Evolutionary conservation across 2,113 vertebrate species (phyloP).

Genomic region (Neofelis nebulosa): DNA sequence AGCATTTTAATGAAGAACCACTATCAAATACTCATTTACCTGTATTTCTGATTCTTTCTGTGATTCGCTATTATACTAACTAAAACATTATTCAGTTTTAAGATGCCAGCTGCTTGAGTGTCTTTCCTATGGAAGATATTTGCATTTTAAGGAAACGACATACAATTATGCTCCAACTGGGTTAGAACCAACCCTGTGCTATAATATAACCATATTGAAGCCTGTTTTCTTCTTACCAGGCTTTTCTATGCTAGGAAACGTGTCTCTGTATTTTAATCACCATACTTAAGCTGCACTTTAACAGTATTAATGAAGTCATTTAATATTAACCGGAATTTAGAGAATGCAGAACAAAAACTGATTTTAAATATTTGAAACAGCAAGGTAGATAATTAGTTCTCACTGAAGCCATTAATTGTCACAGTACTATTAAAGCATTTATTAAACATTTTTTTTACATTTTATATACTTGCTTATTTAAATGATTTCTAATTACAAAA

Average conservation of each 20-base stretch:
- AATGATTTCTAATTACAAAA: conserved; percentile 58
- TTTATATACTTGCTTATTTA: conserved; percentile 54
- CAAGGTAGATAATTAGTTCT: conserved; percentile 46
- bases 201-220: not conserved
- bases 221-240: not conserved
- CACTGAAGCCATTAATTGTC: conserved; percentile 36
- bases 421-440: conserved; percentile 6
- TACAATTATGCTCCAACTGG: not conserved
- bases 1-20: conserved; percentile 7
- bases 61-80: not conserved
- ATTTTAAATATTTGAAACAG: conserved; percentile 58
- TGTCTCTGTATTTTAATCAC: not conserved
- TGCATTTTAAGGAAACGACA: not conserved
- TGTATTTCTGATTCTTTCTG: conserved; percentile 57
- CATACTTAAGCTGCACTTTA: not conserved
- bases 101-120: not conserved
- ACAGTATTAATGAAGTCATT: not conserved
- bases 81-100: not conserved
- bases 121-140: not conserved
- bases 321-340: conserved; percentile 22
- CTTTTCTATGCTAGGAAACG: not conserved
- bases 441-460: conserved; percentile 49
- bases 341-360: not conserved
- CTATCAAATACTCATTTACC: conserved; percentile 37
- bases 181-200: not conserved